Evolutionary conservation across 2,888 invertebrate species (phyloP).

Genomic region (Phengaris arion): DNA sequence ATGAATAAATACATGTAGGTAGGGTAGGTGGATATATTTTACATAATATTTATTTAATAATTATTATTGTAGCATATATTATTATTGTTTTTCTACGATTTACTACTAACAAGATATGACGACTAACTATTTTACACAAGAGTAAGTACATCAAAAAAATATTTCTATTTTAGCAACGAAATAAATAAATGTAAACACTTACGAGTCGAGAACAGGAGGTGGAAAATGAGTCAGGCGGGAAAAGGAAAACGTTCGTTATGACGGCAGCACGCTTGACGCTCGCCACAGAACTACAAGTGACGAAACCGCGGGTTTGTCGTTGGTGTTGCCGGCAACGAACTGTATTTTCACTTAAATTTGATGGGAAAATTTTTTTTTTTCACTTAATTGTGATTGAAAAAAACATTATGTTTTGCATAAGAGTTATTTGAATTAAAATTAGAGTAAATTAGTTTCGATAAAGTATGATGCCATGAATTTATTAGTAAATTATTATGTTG

Average conservation of each 20-base stretch:
- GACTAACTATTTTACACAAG: neutral
- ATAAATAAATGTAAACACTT: constrained; percentile 33
- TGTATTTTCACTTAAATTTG: neutral
- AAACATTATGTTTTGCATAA: too few species aligned
- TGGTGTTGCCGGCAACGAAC: constrained; percentile 24
- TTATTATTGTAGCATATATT: neutral
- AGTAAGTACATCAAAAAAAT: neutral
- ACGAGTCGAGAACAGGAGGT: constrained; percentile 33
- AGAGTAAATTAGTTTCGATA: too few species aligned
- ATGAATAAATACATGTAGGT: neutral
- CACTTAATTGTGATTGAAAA: too few species aligned
- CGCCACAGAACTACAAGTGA: constrained; percentile 39
- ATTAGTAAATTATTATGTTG: too few species aligned
- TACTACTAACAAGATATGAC: too few species aligned
- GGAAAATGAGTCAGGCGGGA: constrained; percentile 29
- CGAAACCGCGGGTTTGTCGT: neutral
- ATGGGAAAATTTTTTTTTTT: too few species aligned
- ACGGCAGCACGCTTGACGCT: constrained; percentile 38
- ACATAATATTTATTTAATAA: neutral
- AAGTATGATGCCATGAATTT: too few species aligned
- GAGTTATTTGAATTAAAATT: too few species aligned
- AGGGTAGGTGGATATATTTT: too few species aligned
- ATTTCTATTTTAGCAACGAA: neutral
- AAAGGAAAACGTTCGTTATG: constrained; percentile 47
- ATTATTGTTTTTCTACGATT: too few species aligned